phyloP scores from a whole-genome alignment of 2,797 vertebrate species.

The Gallirallus australis region DNA sequence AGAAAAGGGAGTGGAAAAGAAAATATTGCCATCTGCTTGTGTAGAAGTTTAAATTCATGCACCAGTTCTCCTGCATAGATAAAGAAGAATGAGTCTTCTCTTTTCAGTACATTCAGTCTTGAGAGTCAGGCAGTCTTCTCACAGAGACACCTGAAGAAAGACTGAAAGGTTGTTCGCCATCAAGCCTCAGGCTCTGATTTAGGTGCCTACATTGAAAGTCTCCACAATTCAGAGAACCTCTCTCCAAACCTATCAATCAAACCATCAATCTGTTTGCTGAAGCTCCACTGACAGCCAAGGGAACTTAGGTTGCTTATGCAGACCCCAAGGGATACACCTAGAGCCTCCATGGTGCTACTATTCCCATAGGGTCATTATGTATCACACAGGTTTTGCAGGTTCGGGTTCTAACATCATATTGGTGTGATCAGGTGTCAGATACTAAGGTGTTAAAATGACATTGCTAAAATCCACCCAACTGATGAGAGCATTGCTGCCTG shows the following conservation, averaged over 20 bases:
- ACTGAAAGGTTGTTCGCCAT: not conserved
- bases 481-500: not conserved
- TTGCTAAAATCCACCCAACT: not conserved
- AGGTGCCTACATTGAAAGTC: not conserved
- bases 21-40: conserved; percentile 36
- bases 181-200: not conserved
- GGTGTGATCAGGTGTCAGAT: not conserved
- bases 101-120: not conserved
- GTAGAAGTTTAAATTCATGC: conserved; percentile 18
- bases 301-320: not conserved
- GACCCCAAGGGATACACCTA: not conserved
- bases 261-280: not conserved
- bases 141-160: not conserved
- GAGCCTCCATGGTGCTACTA: not conserved
- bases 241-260: not conserved
- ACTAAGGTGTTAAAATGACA: not conserved
- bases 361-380: not conserved
- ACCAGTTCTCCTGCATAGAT: not conserved
- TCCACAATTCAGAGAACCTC: not conserved
- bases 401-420: not conserved
- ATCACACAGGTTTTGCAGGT: not conserved
- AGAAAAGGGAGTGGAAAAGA: conserved; percentile 20
- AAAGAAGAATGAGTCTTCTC: not conserved
- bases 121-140: not conserved
- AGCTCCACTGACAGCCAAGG: not conserved